Evolutionary conservation across 2,113 vertebrate species (phyloP).

Genomic region (Illadopsis cleaveri): DNA sequence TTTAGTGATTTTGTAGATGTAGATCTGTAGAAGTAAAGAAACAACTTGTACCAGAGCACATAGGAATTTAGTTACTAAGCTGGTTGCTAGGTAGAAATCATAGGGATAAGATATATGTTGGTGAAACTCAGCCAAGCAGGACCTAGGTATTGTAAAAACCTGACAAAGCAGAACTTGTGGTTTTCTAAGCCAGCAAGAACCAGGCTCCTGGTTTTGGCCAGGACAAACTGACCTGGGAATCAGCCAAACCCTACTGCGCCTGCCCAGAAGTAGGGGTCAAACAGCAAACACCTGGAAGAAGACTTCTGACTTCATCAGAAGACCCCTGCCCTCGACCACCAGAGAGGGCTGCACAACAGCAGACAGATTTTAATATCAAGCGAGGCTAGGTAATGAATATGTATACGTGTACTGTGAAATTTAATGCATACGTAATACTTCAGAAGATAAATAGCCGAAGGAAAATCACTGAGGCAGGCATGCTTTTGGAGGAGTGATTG

Average conservation of each 20-base stretch:
- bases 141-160: not conserved
- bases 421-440: not conserved
- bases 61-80: not conserved
- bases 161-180: not conserved
- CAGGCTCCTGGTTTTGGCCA: not conserved
- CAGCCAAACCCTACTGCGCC: not conserved
- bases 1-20: not conserved
- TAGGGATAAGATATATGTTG: not conserved
- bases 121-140: not conserved
- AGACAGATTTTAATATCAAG: not conserved
- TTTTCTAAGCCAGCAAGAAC: not conserved
- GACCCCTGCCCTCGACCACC: not conserved
- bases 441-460: not conserved
- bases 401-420: not conserved
- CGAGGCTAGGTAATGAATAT: not conserved
- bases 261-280: not conserved
- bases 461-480: not conserved
- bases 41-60: not conserved
- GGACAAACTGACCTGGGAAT: not conserved
- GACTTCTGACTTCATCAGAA: not conserved
- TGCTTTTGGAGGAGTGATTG: not conserved
- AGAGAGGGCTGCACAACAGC: not conserved
- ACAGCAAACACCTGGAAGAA: not conserved
- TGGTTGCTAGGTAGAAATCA: not conserved
- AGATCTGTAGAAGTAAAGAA: not conserved